Evolutionary conservation across 2,797 vertebrate species (phyloP).

Genomic region (Microctenopoma steveboyesi): DNA sequence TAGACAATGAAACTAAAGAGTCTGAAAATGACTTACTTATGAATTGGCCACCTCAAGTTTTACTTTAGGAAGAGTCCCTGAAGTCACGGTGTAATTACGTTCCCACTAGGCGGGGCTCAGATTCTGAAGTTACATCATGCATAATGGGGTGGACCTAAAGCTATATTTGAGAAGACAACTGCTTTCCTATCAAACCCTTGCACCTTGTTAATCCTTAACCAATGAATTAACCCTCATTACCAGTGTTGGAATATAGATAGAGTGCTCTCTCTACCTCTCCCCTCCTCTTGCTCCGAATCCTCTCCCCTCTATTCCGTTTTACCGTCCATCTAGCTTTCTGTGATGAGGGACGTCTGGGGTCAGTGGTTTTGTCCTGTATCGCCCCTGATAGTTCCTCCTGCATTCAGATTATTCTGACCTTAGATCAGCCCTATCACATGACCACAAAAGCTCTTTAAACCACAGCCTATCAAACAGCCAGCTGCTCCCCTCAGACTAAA

Average conservation of each 20-base stretch:
- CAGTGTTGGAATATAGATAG: conserved; percentile 92
- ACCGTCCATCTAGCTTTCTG: conserved; percentile 62
- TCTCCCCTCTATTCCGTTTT: conserved; percentile 48
- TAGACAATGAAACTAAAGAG: conserved; percentile 1
- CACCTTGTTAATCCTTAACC: conserved; percentile 97
- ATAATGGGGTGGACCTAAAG: conserved; percentile 96
- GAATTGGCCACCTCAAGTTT: conserved; percentile 32
- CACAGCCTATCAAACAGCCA: conserved; percentile 56
- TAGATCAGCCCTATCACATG: conserved; percentile 72
- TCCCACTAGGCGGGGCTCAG: conserved; percentile 83
- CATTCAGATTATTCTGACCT: conserved; percentile 82
- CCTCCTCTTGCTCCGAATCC: conserved; percentile 39
- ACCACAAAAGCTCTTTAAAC: conserved; percentile 72
- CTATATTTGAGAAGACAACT: conserved; percentile 91
- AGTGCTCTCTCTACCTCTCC: conserved; percentile 77
- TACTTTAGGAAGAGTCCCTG: conserved; percentile 56
- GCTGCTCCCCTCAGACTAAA: conserved; percentile 66
- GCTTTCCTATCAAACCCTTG: conserved; percentile 96
- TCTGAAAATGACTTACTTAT: conserved; percentile 9
- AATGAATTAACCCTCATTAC: conserved; percentile 99
- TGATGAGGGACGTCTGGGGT: conserved; percentile 77
- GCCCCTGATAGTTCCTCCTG: conserved; percentile 88
- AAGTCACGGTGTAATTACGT: conserved; percentile 71
- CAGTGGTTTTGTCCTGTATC: conserved; percentile 87
- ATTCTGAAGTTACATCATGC: conserved; percentile 87